A percentile compares a stretch with the other conserved stretches of the same genome.
Evolutionary conservation across 2,113 vertebrate species (phyloP).

Genomic region (Pteruthius melanotis): DNA sequence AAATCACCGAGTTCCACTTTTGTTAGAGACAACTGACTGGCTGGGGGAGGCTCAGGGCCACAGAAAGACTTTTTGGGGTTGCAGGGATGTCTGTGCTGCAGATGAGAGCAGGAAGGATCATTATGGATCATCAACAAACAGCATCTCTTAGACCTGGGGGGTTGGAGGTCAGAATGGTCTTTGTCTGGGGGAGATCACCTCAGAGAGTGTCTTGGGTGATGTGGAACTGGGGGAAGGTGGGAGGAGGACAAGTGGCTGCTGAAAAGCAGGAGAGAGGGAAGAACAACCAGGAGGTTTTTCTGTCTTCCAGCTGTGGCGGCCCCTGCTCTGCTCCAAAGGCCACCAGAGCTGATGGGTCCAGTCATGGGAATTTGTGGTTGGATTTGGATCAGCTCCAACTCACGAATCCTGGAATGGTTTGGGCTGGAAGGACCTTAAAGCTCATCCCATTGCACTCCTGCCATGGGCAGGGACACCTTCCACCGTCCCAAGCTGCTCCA

Average conservation of each 20-base stretch:
- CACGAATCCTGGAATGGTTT: neutral
- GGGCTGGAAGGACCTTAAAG: neutral
- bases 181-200: neutral
- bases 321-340: neutral
- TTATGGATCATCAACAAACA: fast-evolving
- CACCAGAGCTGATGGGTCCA: neutral
- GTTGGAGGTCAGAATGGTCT: neutral
- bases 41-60: neutral
- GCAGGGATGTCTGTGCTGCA: neutral
- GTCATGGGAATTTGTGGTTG: neutral
- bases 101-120: neutral
- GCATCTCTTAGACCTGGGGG: neutral
- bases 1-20: neutral
- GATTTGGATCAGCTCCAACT: neutral
- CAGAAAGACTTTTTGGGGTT: fast-evolving
- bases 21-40: neutral
- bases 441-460: fast-evolving
- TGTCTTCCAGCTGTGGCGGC: neutral
- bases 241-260: neutral
- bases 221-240: neutral
- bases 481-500: neutral
- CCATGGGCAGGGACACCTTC: neutral
- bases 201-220: fast-evolving
- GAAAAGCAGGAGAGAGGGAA: neutral
- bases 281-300: neutral